Evolutionary conservation across 2,888 invertebrate species (phyloP).

Genomic region (Bellardia pandia): DNA sequence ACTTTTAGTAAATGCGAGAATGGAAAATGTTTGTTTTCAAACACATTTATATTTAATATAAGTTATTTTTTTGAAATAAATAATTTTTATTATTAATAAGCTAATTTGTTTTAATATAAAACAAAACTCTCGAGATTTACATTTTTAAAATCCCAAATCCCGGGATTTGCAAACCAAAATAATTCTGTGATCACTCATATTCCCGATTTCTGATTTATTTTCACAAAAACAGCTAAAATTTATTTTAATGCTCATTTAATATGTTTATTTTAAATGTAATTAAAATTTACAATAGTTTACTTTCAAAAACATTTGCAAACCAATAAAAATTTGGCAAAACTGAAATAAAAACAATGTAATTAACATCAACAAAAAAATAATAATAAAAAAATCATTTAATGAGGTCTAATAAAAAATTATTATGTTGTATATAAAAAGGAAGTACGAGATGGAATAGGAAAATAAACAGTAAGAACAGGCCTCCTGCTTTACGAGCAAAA

Average conservation of each 20-base stretch:
- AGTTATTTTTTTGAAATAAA: no score
- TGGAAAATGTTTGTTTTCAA: no score
- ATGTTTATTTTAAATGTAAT: not conserved
- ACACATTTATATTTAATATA: no score
- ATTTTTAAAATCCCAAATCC: no score
- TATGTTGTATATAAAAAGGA: not conserved
- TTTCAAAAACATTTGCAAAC: not conserved
- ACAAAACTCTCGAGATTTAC: no score
- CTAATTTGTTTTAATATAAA: no score
- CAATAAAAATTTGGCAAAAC: not conserved
- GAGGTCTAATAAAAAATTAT: slow-evolving; percentile 44
- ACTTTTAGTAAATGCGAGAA: no score
- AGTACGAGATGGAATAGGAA: not conserved
- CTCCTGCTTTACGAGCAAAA: slow-evolving; percentile 9
- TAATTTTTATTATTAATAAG: no score
- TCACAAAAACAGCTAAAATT: not conserved
- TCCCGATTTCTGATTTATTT: not conserved
- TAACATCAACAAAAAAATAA: not conserved
- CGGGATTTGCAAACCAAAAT: no score
- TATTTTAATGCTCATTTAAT: not conserved
- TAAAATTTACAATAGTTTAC: not conserved
- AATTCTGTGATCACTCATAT: no score
- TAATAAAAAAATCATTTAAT: slow-evolving; percentile 18
- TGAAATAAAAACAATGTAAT: not conserved
- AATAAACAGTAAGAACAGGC: slow-evolving; percentile 12